Evolutionary conservation across 2,113 vertebrate genomes (phyloP), one percentile per base, ranked within the genome.

Genomic region (Ptilorrhoa leucosticta): DNA sequence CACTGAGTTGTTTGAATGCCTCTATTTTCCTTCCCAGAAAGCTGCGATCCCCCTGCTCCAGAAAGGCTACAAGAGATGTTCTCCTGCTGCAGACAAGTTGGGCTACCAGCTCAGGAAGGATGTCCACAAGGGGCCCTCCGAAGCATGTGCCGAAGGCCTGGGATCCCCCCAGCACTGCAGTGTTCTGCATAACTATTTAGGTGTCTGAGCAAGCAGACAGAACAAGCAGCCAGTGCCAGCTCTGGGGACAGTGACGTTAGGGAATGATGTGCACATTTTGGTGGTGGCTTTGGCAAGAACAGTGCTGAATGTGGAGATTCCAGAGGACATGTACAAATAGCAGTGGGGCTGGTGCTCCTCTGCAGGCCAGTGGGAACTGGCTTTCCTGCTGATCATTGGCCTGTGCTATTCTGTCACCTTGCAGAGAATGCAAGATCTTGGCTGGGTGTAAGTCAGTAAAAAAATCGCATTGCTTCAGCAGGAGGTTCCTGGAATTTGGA

Each of bases 221-320:
- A 72, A 79, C 39, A 35, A 10, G 22, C 33, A 82, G 57, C 31
- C 66, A 87, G 51, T 3, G 19, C 75, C 87, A 86, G 35, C 84
- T 73, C 87, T 48, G 66, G 63, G 44, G 27, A 73, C 39, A 76
- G 39, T 1, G 3, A 70, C 35, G 56, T 78, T 66, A 88, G 85
- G 63, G 40, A 96, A 81, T 14, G 16, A 83, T 1, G 9, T 47
- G 54, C 48, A 42, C 35, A 6, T 50, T 77, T 83, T 95, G n/a
- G 22, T 92, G 83, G 89, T 90, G 76, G 87, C 75, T 95, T 96
- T 96, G 95, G 87, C 94, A 96, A 77, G 82, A 81, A 58, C 60
- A 60, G 47, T 92, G 96, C 90, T 95, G 94, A 93, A 90, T 78
- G 35, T 7, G 20, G 71, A 90, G 50, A 70, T 95, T 96, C 64